Conservation (phyloP, 2,113 vertebrate genomes). For the Atractosteus spatula region DNA sequence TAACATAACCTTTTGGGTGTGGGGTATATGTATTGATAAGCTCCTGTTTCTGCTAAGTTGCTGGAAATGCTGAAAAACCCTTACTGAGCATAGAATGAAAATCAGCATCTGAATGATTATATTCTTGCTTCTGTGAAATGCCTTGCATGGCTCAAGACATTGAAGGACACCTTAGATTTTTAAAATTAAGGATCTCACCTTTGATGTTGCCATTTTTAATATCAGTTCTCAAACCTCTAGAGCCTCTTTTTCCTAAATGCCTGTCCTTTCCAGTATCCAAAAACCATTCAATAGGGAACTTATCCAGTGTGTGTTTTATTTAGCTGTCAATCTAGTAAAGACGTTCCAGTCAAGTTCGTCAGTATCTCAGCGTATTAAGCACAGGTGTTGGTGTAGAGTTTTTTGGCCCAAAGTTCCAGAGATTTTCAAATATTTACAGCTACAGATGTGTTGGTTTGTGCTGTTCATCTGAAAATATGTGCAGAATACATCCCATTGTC, state of each 20-base stretch:
- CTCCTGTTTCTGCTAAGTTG: too few species aligned
- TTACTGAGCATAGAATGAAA: background rate
- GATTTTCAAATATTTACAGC: conserved; percentile 24
- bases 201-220: background rate
- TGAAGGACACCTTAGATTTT: background rate
- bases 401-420: conserved; percentile 16
- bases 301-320: conserved; percentile 10
- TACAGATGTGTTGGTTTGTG: conserved; percentile 23
- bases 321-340: conserved; percentile 11
- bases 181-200: background rate
- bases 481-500: background rate
- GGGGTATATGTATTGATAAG: too few species aligned
- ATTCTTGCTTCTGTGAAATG: background rate
- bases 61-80: too few species aligned
- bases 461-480: conserved; percentile 12
- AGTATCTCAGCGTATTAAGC: conserved; percentile 23
- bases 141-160: background rate
- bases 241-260: background rate
- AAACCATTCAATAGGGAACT: background rate
- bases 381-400: conserved; percentile 17
- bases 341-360: conserved; percentile 2
- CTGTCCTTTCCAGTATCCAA: background rate
- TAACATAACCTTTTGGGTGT: background rate
- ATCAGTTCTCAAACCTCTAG: background rate
- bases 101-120: background rate